These are phyloP conservation scores for Mormoops blainvillei DNA, from an alignment of 2,113 vertebrate genomes.

Conservation along the genomic window DNA sequence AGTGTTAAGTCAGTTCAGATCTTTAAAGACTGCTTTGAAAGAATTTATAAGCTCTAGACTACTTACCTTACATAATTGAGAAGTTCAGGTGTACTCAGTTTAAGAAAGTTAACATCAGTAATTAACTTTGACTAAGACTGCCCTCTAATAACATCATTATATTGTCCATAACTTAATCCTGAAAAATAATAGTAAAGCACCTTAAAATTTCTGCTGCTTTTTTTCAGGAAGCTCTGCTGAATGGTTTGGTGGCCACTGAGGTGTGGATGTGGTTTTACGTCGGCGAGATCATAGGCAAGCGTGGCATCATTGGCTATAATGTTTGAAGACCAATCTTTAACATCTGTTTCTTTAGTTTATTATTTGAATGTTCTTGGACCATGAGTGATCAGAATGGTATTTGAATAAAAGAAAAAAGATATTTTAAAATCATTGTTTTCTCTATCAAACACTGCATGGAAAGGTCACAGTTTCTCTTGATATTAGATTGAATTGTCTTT, in stretches of 20 bases:
- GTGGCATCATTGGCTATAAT: slow-evolving; percentile 90
- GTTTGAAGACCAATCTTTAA: slow-evolving; percentile 83
- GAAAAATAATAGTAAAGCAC: not conserved
- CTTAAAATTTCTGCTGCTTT: slow-evolving; percentile 27
- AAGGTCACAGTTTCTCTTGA: not conserved
- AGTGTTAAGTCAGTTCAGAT: slow-evolving; percentile 62
- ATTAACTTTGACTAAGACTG: not conserved
- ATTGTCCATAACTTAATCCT: not conserved
- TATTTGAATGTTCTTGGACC: slow-evolving; percentile 66
- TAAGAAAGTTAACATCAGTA: slow-evolving; percentile 28
- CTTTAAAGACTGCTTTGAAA: slow-evolving; percentile 65
- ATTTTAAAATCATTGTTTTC: slow-evolving; percentile 45
- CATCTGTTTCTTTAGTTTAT: not conserved
- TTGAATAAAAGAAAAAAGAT: slow-evolving; percentile 67
- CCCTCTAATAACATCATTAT: not conserved
- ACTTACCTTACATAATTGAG: slow-evolving; percentile 46
- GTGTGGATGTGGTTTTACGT: slow-evolving; percentile 99
- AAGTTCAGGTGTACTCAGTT: slow-evolving; percentile 44
- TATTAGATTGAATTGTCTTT: not conserved
- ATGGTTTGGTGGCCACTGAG: slow-evolving; percentile 94
- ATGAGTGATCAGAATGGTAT: slow-evolving; percentile 10
- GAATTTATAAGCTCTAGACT: slow-evolving; percentile 50
- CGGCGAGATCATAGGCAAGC: slow-evolving; percentile 97
- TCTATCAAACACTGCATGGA: not conserved
- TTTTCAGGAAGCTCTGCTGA: slow-evolving; percentile 92